Conservation (phyloP, 1,140 invertebrate genomes). For the Sogatella furcifera region DNA sequence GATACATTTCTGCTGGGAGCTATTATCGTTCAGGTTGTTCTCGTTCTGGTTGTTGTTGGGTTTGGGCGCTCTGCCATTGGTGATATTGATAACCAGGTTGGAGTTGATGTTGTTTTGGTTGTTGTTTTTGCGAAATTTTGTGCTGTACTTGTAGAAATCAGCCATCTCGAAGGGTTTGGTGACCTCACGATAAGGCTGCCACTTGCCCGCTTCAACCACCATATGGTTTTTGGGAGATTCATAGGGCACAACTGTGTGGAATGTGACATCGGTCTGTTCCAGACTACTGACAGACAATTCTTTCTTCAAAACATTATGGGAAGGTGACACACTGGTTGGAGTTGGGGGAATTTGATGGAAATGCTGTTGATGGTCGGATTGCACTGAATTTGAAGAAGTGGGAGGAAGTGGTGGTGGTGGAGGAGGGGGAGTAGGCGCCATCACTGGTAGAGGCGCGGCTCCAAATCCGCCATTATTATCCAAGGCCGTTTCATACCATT, state of each 20-base stretch:
- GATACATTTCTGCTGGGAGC: slow-evolving; percentile 36
- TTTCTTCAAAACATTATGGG: slow-evolving; percentile 17
- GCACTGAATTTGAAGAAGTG: background rate
- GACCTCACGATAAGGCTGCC: slow-evolving; percentile 84
- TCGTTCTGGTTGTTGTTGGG: background rate
- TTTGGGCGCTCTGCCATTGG: too few species aligned
- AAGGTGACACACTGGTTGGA: slow-evolving; percentile 19
- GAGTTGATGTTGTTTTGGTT: slow-evolving; percentile 14
- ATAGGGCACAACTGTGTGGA: slow-evolving; percentile 41
- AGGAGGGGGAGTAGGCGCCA: slow-evolving; percentile 21
- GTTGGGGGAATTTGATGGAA: slow-evolving; percentile 12
- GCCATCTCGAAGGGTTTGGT: slow-evolving; percentile 95
- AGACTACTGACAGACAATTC: slow-evolving; percentile 17
- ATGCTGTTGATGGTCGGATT: background rate
- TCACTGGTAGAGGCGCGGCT: slow-evolving; percentile 18
- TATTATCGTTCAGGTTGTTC: slow-evolving; percentile 6
- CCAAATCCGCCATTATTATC: slow-evolving; percentile 34
- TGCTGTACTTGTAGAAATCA: slow-evolving; percentile 95
- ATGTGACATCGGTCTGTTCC: too few species aligned
- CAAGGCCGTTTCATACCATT: slow-evolving; percentile 63
- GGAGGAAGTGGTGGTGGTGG: slow-evolving; percentile 26
- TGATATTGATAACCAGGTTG: slow-evolving; percentile 9
- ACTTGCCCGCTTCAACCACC: slow-evolving; percentile 74
- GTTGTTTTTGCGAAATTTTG: slow-evolving; percentile 60
- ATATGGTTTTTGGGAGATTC: slow-evolving; percentile 70